Evolutionary conservation across 2,113 vertebrate genomes (phyloP).

Genomic region (Centropristis striata): DNA sequence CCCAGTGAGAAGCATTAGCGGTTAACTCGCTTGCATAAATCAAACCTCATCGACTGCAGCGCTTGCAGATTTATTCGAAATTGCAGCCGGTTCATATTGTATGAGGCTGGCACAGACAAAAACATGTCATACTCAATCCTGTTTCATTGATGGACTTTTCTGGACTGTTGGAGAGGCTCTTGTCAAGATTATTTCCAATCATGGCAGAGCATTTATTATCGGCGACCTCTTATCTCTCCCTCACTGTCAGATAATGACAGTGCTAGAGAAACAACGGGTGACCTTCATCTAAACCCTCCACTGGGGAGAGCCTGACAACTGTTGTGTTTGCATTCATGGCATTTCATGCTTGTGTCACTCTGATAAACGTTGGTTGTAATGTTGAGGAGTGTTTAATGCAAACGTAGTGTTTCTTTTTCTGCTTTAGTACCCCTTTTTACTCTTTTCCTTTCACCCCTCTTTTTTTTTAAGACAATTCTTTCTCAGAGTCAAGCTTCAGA

Average conservation of each 20-base stretch:
- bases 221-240: slow-evolving; percentile 57
- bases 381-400: slow-evolving; percentile 22
- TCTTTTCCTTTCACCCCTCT: not conserved
- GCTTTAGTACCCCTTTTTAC: not conserved
- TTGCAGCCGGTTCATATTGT: not conserved
- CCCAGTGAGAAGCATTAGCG: slow-evolving; percentile 22
- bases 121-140: slow-evolving; percentile 46
- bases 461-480: slow-evolving; percentile 23
- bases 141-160: slow-evolving; percentile 48
- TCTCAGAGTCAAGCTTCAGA: slow-evolving; percentile 38
- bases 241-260: slow-evolving; percentile 68
- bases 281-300: slow-evolving; percentile 64
- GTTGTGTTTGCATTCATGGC: not conserved
- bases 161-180: slow-evolving; percentile 59
- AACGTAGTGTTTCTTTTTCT: slow-evolving; percentile 7
- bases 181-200: slow-evolving; percentile 75
- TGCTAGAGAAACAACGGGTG: slow-evolving; percentile 58
- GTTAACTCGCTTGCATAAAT: slow-evolving; percentile 12
- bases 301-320: slow-evolving; percentile 31
- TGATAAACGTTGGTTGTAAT: slow-evolving; percentile 32
- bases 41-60: not conserved
- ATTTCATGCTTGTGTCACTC: slow-evolving; percentile 8
- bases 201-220: slow-evolving; percentile 65
- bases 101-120: not conserved
- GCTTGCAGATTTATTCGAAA: slow-evolving; percentile 35